Conservation (phyloP, 2,888 invertebrate species). For the Limnephilus rhombicus region DNA sequence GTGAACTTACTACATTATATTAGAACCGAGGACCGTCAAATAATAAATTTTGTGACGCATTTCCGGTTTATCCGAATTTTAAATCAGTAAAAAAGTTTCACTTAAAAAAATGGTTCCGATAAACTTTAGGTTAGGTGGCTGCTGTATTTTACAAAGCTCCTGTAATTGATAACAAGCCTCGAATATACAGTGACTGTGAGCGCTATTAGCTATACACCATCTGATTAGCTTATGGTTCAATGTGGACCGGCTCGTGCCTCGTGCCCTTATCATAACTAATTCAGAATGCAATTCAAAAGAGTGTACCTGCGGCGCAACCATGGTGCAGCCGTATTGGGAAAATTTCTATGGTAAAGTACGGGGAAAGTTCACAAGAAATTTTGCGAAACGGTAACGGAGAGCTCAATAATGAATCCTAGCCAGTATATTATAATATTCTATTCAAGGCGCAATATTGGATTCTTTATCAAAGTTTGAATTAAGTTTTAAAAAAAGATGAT, state of each 20-base stretch:
- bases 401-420: conserved; percentile 21
- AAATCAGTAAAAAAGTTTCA: too few species aligned
- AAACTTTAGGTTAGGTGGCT: background rate
- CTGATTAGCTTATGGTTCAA: background rate
- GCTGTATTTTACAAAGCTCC: background rate
- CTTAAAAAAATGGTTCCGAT: background rate
- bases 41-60: too few species aligned
- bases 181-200: background rate
- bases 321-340: conserved; percentile 16
- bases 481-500: background rate
- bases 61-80: too few species aligned
- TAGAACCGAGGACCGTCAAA: too few species aligned
- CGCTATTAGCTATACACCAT: background rate
- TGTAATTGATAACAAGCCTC: background rate
- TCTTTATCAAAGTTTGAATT: background rate
- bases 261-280: conserved; percentile 65
- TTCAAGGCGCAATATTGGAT: conserved; percentile 7
- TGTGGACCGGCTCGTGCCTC: conserved; percentile 36
- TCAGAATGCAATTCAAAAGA: conserved; percentile 65
- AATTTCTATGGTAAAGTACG: conserved; percentile 38
- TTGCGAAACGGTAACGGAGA: background rate
- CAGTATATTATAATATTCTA: background rate
- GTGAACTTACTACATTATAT: too few species aligned
- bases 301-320: conserved; percentile 43
- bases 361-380: conserved; percentile 23